Conservation (phyloP, 2,113 vertebrate species). For the Sylvia atricapilla region DNA sequence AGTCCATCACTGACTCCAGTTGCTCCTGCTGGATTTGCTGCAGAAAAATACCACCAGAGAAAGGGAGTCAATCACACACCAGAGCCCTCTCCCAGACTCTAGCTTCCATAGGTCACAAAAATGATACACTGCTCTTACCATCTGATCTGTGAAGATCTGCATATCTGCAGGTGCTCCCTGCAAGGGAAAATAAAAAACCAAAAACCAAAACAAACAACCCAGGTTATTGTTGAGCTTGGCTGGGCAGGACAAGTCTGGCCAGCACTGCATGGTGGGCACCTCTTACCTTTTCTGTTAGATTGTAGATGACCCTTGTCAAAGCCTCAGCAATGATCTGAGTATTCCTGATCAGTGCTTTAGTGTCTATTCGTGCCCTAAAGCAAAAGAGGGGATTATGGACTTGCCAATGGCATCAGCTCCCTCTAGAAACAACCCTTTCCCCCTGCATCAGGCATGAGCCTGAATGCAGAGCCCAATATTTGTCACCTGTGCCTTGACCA, state of each 20-base stretch:
- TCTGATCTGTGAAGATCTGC: conserved; percentile 95
- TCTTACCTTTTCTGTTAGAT: conserved; percentile 93
- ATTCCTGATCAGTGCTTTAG: conserved; percentile 87
- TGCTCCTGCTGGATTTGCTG: conserved; percentile 95
- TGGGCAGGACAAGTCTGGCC: neutral
- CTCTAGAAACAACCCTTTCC: neutral
- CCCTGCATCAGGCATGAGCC: neutral
- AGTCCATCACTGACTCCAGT: conserved; percentile 90
- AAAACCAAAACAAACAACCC: fast-evolving
- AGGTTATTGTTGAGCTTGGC: neutral
- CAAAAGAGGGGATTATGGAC: neutral
- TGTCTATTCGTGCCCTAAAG: conserved; percentile 86
- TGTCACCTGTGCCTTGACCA: neutral
- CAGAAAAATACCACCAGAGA: neutral
- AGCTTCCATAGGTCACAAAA: neutral
- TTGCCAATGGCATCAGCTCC: neutral
- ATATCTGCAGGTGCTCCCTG: conserved; percentile 90
- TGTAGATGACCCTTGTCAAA: conserved; percentile 94
- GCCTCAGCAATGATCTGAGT: conserved; percentile 91
- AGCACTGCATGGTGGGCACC: fast-evolving
- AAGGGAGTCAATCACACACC: neutral
- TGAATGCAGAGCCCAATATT: neutral
- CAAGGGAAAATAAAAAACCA: neutral
- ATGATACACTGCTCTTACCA: conserved; percentile 75
- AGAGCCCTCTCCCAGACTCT: neutral